A percentile compares a stretch with the other conserved stretches of the same genome.
Evolutionary conservation across 2,113 vertebrate species (phyloP).

Genomic region (Riparia riparia): DNA sequence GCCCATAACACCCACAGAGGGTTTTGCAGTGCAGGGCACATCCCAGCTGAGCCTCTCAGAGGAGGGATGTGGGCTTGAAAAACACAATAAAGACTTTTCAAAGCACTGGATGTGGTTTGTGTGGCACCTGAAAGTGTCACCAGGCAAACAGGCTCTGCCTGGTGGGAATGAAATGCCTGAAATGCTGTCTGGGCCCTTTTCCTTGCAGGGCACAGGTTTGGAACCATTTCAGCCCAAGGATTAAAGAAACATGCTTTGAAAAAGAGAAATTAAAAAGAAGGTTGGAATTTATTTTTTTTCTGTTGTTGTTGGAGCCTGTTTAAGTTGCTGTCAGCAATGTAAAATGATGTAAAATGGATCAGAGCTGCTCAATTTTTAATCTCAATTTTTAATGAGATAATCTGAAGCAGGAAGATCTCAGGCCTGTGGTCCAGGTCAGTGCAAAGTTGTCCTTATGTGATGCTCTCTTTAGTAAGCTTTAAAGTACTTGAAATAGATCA

Average conservation of each 20-base stretch:
- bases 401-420: not conserved
- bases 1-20: not conserved
- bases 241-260: not conserved
- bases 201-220: not conserved
- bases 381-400: not conserved
- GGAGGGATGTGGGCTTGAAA: not conserved
- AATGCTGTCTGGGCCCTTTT: not conserved
- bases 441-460: not conserved
- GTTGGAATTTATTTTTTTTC: not conserved
- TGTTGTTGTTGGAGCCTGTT: not conserved
- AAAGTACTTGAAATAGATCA: not conserved
- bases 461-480: not conserved
- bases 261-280: not conserved
- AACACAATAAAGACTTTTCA: not conserved
- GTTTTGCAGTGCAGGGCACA: not conserved
- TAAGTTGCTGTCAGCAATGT: not conserved
- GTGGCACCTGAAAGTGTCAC: not conserved
- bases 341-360: not conserved
- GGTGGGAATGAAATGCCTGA: not conserved
- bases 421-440: not conserved
- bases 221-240: not conserved
- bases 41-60: not conserved
- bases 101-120: rapidly evolving
- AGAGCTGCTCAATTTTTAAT: not conserved
- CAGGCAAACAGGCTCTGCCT: not conserved